These are phyloP conservation scores for Euura saliciscinereae DNA, from an alignment of 1,140 invertebrate genomes.

Conservation along the genomic window DNA sequence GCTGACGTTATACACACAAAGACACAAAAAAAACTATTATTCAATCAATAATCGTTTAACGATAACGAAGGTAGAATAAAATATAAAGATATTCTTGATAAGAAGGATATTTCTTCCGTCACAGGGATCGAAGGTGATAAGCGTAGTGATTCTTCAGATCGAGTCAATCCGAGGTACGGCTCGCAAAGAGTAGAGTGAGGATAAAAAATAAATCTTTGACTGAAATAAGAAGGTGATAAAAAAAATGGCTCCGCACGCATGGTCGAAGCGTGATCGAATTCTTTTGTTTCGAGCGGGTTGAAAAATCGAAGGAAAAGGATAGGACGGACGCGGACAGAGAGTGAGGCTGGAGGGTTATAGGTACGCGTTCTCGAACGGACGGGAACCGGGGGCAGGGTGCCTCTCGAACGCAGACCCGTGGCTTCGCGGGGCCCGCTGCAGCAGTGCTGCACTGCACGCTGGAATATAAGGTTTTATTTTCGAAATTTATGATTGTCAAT, in stretches of 20 bases:
- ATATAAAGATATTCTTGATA: too few relatives aligned
- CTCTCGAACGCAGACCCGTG: constrained; percentile 4
- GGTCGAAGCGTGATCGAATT: constrained; percentile 49
- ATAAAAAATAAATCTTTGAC: too few relatives aligned
- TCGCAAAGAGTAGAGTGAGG: too few relatives aligned
- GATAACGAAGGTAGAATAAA: too few relatives aligned
- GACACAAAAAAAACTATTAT: too few relatives aligned
- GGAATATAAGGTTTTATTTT: constrained; percentile 64
- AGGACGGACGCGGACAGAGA: constrained; percentile 21
- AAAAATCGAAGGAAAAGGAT: constrained; percentile 41
- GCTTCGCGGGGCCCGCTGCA: constrained; percentile 28
- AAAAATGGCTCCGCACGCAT: not conserved
- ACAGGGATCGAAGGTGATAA: too few relatives aligned
- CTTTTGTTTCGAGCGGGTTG: constrained; percentile 52
- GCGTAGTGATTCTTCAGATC: too few relatives aligned
- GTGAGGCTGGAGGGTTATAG: constrained; percentile 31
- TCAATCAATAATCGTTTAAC: too few relatives aligned
- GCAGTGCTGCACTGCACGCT: constrained; percentile 17
- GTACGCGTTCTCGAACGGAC: not conserved
- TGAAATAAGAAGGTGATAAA: not conserved
- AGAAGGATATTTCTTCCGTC: too few relatives aligned
- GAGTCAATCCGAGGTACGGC: too few relatives aligned
- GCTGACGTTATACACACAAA: too few relatives aligned
- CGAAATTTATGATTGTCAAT: constrained; percentile 65
- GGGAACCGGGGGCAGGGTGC: too few relatives aligned